These are phyloP conservation scores for Andrena bicolor DNA, from an alignment of 2,888 invertebrate species.

Conservation along the genomic window DNA sequence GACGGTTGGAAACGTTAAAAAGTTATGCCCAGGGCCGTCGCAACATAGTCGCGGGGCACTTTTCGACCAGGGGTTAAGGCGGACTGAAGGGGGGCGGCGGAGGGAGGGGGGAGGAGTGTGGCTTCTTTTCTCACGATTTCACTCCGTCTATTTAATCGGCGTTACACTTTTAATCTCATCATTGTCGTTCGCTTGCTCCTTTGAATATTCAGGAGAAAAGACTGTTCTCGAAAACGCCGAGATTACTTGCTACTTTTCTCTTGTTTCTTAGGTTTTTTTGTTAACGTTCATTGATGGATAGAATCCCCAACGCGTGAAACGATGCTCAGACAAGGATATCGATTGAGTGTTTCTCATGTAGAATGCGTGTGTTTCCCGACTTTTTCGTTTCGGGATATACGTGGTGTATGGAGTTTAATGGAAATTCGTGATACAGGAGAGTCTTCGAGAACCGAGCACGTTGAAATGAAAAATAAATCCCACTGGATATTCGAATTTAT, in stretches of 20 bases:
- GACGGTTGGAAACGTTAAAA: conserved; percentile 75
- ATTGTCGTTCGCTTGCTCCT: neutral
- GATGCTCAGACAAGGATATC: conserved; percentile 23
- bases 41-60: conserved; percentile 46
- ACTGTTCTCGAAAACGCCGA: neutral
- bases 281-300: conserved; percentile 22
- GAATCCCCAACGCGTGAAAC: conserved; percentile 14
- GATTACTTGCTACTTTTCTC: neutral
- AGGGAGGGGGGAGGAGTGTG: conserved; percentile 33
- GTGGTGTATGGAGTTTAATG: neutral
- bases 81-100: conserved; percentile 38
- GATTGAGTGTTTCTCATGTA: conserved; percentile 23
- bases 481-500: conserved; percentile 16
- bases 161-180: conserved; percentile 32
- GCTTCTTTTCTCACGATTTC: conserved; percentile 58
- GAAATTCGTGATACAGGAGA: neutral
- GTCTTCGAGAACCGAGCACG: neutral
- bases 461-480: conserved; percentile 26
- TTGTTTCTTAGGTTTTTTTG: conserved; percentile 1
- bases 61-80: conserved; percentile 36
- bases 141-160: conserved; percentile 45
- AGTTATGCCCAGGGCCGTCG: conserved; percentile 78
- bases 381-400: neutral
- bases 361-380: neutral
- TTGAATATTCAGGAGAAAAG: neutral